A percentile compares a stretch with the other conserved stretches of the same genome.
phyloP scores from a whole-genome alignment of 2,797 vertebrate species.

The Sparus aurata region DNA sequence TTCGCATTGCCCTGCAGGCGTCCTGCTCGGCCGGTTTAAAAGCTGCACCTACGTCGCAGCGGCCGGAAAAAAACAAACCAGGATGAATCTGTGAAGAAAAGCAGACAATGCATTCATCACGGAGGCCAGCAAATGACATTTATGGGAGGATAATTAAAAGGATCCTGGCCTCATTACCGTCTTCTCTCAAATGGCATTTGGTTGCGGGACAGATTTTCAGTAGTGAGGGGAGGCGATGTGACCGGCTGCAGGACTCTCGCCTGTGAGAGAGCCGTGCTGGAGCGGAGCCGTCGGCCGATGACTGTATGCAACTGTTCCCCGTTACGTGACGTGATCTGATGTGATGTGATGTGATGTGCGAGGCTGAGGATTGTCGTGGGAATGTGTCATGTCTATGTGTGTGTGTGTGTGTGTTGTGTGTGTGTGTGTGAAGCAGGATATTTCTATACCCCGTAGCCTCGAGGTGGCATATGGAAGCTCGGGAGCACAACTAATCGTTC shows the following conservation, averaged over 20 bases:
- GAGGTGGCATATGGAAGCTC: conserved; percentile 35
- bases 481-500: conserved; percentile 19
- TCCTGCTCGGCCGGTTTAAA: not conserved
- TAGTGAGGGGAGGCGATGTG: conserved; percentile 29
- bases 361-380: conserved; percentile 42
- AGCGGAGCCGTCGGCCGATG: conserved; percentile 51
- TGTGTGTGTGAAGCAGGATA: conserved; percentile 27
- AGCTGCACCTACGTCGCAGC: conserved; percentile 11
- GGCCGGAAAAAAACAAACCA: conserved; percentile 10
- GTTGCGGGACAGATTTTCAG: conserved; percentile 45
- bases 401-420: conserved; percentile 2
- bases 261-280: conserved; percentile 41
- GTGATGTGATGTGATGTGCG: conserved; percentile 50
- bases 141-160: conserved; percentile 62
- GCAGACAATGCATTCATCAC: conserved; percentile 46
- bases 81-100: conserved; percentile 5
- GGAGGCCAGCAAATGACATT: conserved; percentile 52
- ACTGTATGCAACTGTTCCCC: conserved; percentile 58
- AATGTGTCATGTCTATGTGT: conserved; percentile 37
- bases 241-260: conserved; percentile 49
- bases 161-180: conserved; percentile 58
- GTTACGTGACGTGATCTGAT: conserved; percentile 54
- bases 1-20: conserved; percentile 13
- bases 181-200: conserved; percentile 67
- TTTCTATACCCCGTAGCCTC: conserved; percentile 35